Evolutionary conservation across 2,888 invertebrate genomes (phyloP), one percentile per base, ranked within the genome.

Genomic region (Lamellibrachia columna): DNA sequence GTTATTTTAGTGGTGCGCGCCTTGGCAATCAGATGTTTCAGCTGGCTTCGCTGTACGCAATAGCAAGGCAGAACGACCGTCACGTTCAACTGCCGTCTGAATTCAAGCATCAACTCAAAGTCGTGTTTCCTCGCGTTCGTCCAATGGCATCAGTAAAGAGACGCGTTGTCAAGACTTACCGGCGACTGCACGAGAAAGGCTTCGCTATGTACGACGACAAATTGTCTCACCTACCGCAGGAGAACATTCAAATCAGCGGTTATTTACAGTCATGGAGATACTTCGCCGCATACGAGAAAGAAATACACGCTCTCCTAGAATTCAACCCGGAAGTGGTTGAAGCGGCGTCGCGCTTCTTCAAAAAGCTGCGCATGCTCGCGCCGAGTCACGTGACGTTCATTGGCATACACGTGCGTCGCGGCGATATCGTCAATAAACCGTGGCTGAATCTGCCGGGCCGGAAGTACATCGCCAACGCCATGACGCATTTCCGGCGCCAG

Each of bases 161-260:
- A 6, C 75, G 75, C 15, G 22, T 75, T n/a, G 75, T n/a, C 75
- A 75, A 75, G n/a, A 75, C 75, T 22, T 75, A 75, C 22, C 75
- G 75, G 22, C 15, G 75, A 75, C 0, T 75, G 75, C 22, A n/a
- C 22, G 75, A 75, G n/a, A 75, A 11, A 75, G 75, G 75, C 22
- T 75, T 75, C 75, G 75, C 75, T n/a, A 6, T 75, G 4, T 75
- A 75, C 75, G n/a, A 22, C 75, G 75, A 75, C 22, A 15, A 15
- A 75, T 22, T 75, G 3, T 75, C 22, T 22, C 6, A 75, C 75
- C 22, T 75, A 22, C 75, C 75, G 75, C 75, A n/a, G n/a, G 75
- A 93, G 91, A 93, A 94, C 92, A 93, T 94, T 53, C 91, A 92
- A 28, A 53, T 94, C 28, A 92, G 92, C n/a, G 75, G 75, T 22